These are phyloP conservation scores for Busseola fusca DNA, from an alignment of 2,888 invertebrate genomes.

Conservation along the genomic window DNA sequence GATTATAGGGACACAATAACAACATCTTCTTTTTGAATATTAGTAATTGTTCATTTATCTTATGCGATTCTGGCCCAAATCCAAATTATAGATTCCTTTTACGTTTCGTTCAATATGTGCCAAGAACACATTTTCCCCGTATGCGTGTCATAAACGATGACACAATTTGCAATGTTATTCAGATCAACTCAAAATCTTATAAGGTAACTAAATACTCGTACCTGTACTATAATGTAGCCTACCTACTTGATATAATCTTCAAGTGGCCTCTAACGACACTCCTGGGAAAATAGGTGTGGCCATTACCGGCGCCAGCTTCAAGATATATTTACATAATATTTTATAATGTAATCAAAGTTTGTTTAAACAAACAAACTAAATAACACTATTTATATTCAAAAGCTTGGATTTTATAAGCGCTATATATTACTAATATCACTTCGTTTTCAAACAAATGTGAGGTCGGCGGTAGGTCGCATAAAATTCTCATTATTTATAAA, in stretches of 20 bases:
- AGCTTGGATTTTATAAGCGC: conserved; percentile 34
- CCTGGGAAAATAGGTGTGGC: conserved; percentile 28
- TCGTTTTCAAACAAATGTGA: conserved; percentile 49
- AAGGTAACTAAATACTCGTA: not conserved
- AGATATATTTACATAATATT: conserved; percentile 44
- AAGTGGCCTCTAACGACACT: conserved; percentile 30
- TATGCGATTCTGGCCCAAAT: conserved; percentile 4
- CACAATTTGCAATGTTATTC: conserved; percentile 1
- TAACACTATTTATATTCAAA: conserved; percentile 49
- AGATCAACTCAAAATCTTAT: conserved; percentile 1
- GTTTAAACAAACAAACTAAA: conserved; percentile 44
- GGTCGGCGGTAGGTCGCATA: conserved; percentile 52
- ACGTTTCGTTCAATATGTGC: conserved; percentile 1
- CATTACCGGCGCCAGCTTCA: conserved; percentile 34
- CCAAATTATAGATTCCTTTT: conserved; percentile 17
- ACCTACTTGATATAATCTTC: conserved; percentile 29
- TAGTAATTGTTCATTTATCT: not conserved
- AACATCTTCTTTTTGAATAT: not conserved
- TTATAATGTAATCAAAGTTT: conserved; percentile 31
- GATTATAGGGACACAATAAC: not conserved
- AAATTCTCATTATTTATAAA: conserved; percentile 54
- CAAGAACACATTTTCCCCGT: conserved; percentile 19
- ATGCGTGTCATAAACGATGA: conserved; percentile 4
- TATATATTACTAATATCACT: conserved; percentile 45
- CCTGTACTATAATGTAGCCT: not conserved